phyloP scores from a whole-genome alignment of 64 coral and sea anemone species.

The Montipora capricornis region DNA sequence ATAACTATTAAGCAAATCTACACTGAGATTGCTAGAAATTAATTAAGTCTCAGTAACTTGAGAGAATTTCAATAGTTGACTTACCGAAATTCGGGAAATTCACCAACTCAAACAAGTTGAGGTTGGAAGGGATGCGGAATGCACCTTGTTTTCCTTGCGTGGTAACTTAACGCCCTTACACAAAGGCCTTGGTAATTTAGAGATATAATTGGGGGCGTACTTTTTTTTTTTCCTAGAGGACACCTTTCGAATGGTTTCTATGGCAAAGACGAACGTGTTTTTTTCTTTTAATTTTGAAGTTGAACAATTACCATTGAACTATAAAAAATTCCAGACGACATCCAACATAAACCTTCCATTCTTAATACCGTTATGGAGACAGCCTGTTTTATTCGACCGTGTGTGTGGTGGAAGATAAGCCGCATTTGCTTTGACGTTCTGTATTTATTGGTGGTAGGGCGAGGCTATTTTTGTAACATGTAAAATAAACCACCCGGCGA shows the following conservation, averaged over 20 bases:
- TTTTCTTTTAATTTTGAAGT: neutral
- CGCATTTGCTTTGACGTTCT: neutral
- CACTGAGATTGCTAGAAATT: neutral
- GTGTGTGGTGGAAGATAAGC: neutral
- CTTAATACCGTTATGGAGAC: slow-evolving; percentile 16
- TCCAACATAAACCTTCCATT: neutral
- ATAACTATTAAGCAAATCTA: neutral
- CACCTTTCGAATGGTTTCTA: slow-evolving; percentile 26
- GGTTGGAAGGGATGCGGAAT: neutral
- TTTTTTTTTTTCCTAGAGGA: neutral
- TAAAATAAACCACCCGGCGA: neutral
- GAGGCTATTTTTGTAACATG: neutral
- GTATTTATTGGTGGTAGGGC: too few species aligned
- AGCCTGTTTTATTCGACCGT: neutral
- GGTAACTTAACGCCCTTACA: neutral
- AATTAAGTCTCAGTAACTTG: neutral
- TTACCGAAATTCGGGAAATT: neutral
- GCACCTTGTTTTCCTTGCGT: neutral
- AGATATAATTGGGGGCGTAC: neutral
- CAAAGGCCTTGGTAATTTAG: slow-evolving; percentile 2
- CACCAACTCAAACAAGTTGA: neutral
- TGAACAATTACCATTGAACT: neutral
- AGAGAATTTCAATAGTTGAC: neutral
- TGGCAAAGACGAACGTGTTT: slow-evolving; percentile 25
- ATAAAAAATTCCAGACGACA: neutral